Evolutionary conservation across 1,140 invertebrate species (phyloP), one percentile per base, ranked within the genome.

Genomic region (Parapsyche elsis): DNA sequence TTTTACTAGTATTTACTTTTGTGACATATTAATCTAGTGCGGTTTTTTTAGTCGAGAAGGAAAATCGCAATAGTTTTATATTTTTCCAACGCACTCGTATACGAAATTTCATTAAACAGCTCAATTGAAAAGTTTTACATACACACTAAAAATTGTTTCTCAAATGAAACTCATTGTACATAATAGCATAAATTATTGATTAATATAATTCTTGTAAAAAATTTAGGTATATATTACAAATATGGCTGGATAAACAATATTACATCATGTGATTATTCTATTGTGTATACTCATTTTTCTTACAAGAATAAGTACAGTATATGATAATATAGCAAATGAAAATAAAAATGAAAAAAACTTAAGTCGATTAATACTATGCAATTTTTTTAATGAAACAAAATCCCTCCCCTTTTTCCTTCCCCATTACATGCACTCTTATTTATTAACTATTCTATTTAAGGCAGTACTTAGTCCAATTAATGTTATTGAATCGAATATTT

Each of bases 11-110:
- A 46, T 46, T 5, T 12, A 12, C 45, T 46, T 46, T 12, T 46
- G 21, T 24, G 9, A 24, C 26, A 30, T n/a, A n/a, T 4, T 76
- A 76, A 30, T 59, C 14, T 59, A 76, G 57, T 45, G 44, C 45
- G 53, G 38, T 76, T 75, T 77, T 77, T 64, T 67, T 14, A 45
- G 76, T 77, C 76, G 76, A 77, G 76, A 77, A 77, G 76, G 24
- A 77, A 77, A 77, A 64, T 46, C 26, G 67, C 44, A 49, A 38
- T 78, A 19, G 21, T 73, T 46, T 73, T 45, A 21, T 21, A 71
- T 71, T 73, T 73, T 26, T 53, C 24, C 23, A 46, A 45, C n/a
- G 30, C 45, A 23, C 46, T 9, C 16, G 16, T 73, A 19, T 73
- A 73, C 45, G 45, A 73, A 26, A 71, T 49, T 46, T 46, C n/a